Base-by-base conservation (phyloP, 2,113 vertebrate genomes). In the Marmota monax region DNA sequence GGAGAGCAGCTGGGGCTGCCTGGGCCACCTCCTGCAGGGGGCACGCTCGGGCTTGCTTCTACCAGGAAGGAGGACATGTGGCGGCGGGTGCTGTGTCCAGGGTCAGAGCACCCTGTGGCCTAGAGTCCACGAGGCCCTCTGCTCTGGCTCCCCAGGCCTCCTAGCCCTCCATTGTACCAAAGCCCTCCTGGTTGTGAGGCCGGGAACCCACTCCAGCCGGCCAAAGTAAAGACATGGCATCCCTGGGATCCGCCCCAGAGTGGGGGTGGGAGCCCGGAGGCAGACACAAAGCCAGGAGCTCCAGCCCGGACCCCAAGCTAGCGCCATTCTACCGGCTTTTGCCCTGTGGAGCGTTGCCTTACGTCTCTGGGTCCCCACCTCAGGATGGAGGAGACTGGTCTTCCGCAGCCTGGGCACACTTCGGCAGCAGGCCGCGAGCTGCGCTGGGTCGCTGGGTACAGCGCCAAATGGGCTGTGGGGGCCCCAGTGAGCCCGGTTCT, bases 401-500 rank as follows among this genome's bases (percentile, higher is more conserved):
- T 14, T 23, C n/a, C 17, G n/a, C 65, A 29, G 51, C 84, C 51
- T 5, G 25, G 32, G 39, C 53, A 48, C 45, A 45, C 11, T 25
- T 39, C 29, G 1, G 1, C 56, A 51, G 51, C 13, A 51, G 51
- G 51, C 51, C 13, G 51, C 3, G 51, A 14, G 48, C 29, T 53
- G 29, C 9, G 77, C 76, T 7, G 27, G 45, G 42, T 8, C 4
- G 45, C 29, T 9, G 45, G 32, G 29, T 48, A 2, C 14, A 8
- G 1, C 14, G 2, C 16, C 20, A n/a, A n/a, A 51, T 2, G 7
- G 23, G 25, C n/a, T 1, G 4, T 7, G 0, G n/a, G 20, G 17
- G 56, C 69, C 1, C 2, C 16, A 29, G 11, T 4, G 0, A 25
- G 69, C 58, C 25, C 45, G 37, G 10, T 14, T 61, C 58, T 61